phyloP scores from a whole-genome alignment of 2,113 vertebrate species.

The Gila orcuttii region DNA sequence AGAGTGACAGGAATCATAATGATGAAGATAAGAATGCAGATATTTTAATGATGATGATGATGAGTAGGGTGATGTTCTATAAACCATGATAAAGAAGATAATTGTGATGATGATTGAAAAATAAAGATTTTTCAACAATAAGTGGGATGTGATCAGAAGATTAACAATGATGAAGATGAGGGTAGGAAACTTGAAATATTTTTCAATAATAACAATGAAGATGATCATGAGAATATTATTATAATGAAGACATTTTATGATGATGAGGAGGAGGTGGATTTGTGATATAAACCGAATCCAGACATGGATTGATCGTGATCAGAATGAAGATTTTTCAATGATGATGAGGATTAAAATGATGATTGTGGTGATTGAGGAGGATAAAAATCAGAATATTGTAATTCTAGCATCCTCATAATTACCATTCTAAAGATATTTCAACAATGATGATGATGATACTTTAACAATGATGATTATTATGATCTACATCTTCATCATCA shows the following conservation, averaged over 20 bases:
- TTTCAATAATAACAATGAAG: not conserved
- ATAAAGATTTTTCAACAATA: not conserved
- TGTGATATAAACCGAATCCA: no score
- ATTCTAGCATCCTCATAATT: no score
- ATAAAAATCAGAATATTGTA: no score
- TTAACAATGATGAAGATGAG: not conserved
- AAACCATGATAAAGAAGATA: not conserved
- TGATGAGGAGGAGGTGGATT: not conserved
- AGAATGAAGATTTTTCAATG: not conserved
- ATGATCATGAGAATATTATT: not conserved
- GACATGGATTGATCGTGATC: no score
- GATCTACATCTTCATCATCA: no score
- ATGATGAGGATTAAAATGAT: not conserved
- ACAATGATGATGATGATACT: not conserved
- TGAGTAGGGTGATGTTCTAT: not conserved
- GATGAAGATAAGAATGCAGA: not conserved
- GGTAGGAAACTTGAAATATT: not conserved
- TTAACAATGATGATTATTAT: not conserved
- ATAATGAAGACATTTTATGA: not conserved
- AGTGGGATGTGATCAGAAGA: no score
- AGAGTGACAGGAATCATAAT: slow-evolving; percentile 3
- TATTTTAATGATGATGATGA: not conserved
- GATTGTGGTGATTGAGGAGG: no score
- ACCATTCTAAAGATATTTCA: not conserved
- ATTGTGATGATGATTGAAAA: not conserved